Conservation (phyloP, 2,113 vertebrate genomes). For the Aegithalos caudatus region DNA sequence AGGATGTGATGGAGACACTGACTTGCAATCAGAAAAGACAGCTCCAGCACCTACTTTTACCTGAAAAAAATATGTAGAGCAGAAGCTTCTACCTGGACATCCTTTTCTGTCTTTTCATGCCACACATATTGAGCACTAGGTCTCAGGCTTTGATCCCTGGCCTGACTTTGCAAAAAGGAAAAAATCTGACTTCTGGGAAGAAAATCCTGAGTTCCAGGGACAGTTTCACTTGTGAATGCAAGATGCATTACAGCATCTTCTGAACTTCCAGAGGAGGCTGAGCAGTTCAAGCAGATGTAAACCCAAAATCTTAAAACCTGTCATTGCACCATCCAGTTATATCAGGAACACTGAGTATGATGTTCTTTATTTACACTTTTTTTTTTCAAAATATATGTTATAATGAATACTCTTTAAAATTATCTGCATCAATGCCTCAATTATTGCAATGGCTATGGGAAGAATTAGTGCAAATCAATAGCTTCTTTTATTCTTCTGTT, state of each 20-base stretch:
- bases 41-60: neutral
- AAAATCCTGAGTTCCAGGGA: neutral
- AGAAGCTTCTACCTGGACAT: neutral
- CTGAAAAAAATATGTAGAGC: neutral
- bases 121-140: neutral
- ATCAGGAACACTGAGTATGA: neutral
- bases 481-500: neutral
- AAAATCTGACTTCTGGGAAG: neutral
- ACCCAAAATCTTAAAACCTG: neutral
- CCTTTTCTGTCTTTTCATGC: neutral
- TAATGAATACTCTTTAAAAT: neutral
- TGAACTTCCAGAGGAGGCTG: neutral
- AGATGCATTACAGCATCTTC: neutral
- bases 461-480: neutral
- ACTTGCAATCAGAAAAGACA: neutral
- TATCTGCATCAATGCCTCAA: fast-evolving
- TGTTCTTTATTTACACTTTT: neutral
- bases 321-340: neutral
- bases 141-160: neutral
- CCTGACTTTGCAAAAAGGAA: neutral
- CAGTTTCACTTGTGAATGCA: neutral
- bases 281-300: neutral
- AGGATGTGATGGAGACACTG: neutral
- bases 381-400: neutral
- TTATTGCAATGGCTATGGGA: neutral